Base-by-base conservation (phyloP, 2,797 vertebrate species). In the Artibeus lituratus region DNA sequence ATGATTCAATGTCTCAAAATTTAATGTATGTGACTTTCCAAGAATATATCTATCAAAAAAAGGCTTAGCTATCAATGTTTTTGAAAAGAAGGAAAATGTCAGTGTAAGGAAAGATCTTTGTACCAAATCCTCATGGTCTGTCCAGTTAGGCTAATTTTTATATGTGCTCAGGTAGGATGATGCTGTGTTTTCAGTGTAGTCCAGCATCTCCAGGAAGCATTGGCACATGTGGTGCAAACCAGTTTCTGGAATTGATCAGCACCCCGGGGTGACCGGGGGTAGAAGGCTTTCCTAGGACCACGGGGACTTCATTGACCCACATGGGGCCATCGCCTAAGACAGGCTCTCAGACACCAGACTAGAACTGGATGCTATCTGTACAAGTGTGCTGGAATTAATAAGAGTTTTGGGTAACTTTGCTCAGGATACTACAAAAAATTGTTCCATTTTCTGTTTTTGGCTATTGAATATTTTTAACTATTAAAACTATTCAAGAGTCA, bases 401-500 rank as follows among this genome's bases (percentile, higher is more conserved):
- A 74, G 51, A 90, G 21, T 76, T 90, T 85, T 92, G 1, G 89
- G 3, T 53, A 77, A 49, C 53, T 96, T 70, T 91, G n/a, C 70
- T 92, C 57, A 82, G 47, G 32, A 69, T 78, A 85, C 51, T 84
- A 47, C 92, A 67, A 59, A 94, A 87, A 88, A 74, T 32, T 29
- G 18, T 21, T 95, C 53, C 49, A 55, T 86, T 95, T 91, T 92
- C 70, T 91, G 42, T 69, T 85, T 92, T 90, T 72, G 29, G 18
- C 49, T 76, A 84, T 84, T 81, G 49, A 49, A 87, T 69, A 83
- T 94, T 90, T 87, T 70, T 44, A 49, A 35, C 90, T 24, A 29
- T 91, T 95, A 77, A 95, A 87, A 92, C 78, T 83, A 57, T 26
- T 16, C 18, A 91, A 92, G 88, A 90, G 80, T 92, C 86, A 67